Percentiles rank a stretch among this genome's conserved stretches.
Conservation (phyloP, 2,888 invertebrate species). For the Euclidia mi region DNA sequence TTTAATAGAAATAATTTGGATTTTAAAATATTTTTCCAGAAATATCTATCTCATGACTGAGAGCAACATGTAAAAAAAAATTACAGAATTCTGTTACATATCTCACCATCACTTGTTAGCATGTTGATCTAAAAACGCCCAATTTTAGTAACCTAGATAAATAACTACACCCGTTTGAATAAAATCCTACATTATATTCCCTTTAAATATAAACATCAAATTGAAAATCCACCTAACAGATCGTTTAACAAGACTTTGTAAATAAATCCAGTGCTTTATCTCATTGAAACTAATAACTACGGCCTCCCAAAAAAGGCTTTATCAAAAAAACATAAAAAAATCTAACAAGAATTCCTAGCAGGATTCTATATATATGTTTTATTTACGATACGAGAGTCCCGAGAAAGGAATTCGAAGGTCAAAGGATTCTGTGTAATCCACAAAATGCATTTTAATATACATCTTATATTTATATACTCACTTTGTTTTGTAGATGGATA, state of each 20-base stretch:
- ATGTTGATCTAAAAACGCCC: too few species aligned
- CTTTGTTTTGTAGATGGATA: slow-evolving; percentile 22
- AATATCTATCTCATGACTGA: too few species aligned
- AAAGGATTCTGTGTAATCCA: slow-evolving; percentile 31
- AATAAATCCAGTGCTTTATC: background rate
- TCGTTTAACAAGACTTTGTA: background rate
- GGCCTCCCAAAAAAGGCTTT: background rate
- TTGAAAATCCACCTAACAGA: too few species aligned
- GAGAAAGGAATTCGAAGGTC: slow-evolving; percentile 49
- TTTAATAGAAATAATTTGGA: too few species aligned
- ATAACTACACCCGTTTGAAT: too few species aligned
- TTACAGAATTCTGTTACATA: too few species aligned
- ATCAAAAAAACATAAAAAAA: slow-evolving; percentile 33
- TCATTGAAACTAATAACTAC: background rate
- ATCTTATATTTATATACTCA: slow-evolving; percentile 38
- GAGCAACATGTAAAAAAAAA: too few species aligned
- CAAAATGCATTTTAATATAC: slow-evolving; percentile 37
- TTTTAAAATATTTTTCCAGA: too few species aligned
- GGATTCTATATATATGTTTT: slow-evolving; percentile 42
- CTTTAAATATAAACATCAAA: too few species aligned
- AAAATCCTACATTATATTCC: too few species aligned
- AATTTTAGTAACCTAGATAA: too few species aligned
- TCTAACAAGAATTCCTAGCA: slow-evolving; percentile 29
- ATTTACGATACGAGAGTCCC: slow-evolving; percentile 52
- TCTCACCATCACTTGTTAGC: too few species aligned